phyloP scores from a whole-genome alignment of 37 sponge, comb jelly and placozoan genomes.

The Petrosia ficiformis region DNA sequence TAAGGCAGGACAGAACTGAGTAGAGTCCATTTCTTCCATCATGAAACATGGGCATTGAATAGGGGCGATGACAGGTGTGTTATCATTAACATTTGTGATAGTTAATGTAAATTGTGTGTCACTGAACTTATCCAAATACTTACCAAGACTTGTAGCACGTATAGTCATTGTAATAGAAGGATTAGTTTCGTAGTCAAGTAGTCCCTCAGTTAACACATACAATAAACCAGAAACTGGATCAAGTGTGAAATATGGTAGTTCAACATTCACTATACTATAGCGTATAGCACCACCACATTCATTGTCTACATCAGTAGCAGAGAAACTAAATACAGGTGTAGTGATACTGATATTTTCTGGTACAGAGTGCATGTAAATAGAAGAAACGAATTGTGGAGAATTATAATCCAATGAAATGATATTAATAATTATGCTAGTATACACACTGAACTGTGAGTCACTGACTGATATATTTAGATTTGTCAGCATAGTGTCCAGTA shows the following conservation, averaged over 20 bases:
- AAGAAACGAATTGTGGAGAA: conserved; percentile 39
- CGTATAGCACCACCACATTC: conserved; percentile 53
- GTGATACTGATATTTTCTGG: conserved; percentile 4
- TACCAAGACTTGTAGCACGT: conserved; percentile 41
- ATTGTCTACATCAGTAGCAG: conserved; percentile 49
- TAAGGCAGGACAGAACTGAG: conserved; percentile 25
- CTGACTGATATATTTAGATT: conserved; percentile 29
- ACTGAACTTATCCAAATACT: background rate
- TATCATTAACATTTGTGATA: conserved; percentile 41
- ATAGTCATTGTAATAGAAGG: conserved; percentile 36
- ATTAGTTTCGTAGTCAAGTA: conserved; percentile 56
- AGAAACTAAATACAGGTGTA: conserved; percentile 44
- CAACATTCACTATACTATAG: conserved; percentile 41
- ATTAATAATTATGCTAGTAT: conserved; percentile 17
- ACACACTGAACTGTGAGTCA: conserved; percentile 27
- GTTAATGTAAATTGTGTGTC: conserved; percentile 30
- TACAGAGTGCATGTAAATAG: conserved; percentile 13
- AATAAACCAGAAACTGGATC: conserved; percentile 59
- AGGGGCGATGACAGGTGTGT: conserved; percentile 47
- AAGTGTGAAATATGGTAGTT: conserved; percentile 46
- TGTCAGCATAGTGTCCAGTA: conserved; percentile 5
- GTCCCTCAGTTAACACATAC: conserved; percentile 15
- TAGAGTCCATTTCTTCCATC: conserved; percentile 12
- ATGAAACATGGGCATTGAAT: conserved; percentile 67
- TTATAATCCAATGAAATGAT: conserved; percentile 53